Percentiles rank a stretch among this genome's conserved stretches.
Evolutionary conservation across 2,797 vertebrate species (phyloP).

Genomic region (Astyanax mexicanus): DNA sequence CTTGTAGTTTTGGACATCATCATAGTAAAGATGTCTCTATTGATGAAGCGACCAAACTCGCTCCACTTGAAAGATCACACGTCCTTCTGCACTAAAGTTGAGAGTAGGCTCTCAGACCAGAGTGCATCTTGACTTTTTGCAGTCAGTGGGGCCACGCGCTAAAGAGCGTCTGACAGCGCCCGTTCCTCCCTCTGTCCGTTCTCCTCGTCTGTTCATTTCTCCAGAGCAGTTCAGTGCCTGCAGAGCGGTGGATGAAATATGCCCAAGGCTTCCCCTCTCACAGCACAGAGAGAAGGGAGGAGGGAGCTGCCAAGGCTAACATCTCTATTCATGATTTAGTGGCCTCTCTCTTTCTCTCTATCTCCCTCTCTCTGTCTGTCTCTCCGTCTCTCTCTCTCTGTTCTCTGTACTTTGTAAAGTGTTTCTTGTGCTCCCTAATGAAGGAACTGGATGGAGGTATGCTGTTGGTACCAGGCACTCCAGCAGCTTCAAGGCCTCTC

Average conservation of each 20-base stretch:
- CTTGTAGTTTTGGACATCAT: neutral
- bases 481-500: conserved; percentile 69
- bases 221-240: conserved; percentile 25
- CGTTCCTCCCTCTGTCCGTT: conserved; percentile 24
- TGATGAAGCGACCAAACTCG: conserved; percentile 13
- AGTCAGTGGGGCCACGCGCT: conserved; percentile 33
- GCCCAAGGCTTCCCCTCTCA: conserved; percentile 44
- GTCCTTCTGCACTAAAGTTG: conserved; percentile 26
- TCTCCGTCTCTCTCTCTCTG: conserved; percentile 35
- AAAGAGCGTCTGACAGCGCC: conserved; percentile 46
- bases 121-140: conserved; percentile 41
- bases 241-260: conserved; percentile 54
- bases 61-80: conserved; percentile 31
- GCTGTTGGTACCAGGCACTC: conserved; percentile 76
- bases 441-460: conserved; percentile 73
- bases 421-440: conserved; percentile 76
- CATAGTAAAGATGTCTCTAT: conserved; percentile 15
- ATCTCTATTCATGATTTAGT: conserved; percentile 58
- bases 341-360: conserved; percentile 31
- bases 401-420: conserved; percentile 57
- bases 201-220: conserved; percentile 31
- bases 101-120: conserved; percentile 30
- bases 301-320: conserved; percentile 55
- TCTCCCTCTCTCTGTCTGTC: conserved; percentile 22
- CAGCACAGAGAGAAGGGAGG: conserved; percentile 49